These are phyloP conservation scores for Ephestia elutella DNA, from an alignment of 1,140 invertebrate genomes.

Conservation along the genomic window DNA sequence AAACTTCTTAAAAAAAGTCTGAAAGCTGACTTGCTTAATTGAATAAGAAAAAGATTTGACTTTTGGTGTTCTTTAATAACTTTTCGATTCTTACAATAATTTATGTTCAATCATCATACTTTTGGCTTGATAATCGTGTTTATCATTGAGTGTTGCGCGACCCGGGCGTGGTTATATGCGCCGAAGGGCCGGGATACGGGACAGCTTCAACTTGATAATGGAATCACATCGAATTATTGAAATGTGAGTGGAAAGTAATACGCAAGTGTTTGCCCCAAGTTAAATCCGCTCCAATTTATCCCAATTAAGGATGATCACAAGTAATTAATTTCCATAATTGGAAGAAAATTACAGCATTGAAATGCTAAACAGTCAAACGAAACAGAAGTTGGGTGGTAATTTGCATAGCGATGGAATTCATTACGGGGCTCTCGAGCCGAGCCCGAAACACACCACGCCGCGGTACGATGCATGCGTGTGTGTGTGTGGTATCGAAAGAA, in stretches of 20 bases:
- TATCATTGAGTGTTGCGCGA: too few relatives aligned
- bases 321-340: slow-evolving; percentile 47
- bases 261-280: slow-evolving; percentile 5
- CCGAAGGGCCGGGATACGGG: too few relatives aligned
- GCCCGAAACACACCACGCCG: neutral
- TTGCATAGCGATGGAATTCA: slow-evolving; percentile 36
- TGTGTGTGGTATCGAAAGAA: neutral
- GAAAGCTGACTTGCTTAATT: too few relatives aligned
- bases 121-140: too few relatives aligned
- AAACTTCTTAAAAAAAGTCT: too few relatives aligned
- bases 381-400: slow-evolving; percentile 28
- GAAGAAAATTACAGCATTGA: slow-evolving; percentile 31
- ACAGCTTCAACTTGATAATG: neutral
- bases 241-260: slow-evolving; percentile 5
- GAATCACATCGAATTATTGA: neutral
- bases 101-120: too few relatives aligned
- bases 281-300: slow-evolving; percentile 17
- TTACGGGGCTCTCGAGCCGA: neutral
- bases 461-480: neutral
- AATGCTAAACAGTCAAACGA: slow-evolving; percentile 35
- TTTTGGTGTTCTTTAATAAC: too few relatives aligned
- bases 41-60: too few relatives aligned
- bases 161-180: too few relatives aligned
- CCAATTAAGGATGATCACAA: slow-evolving; percentile 41
- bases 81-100: too few relatives aligned